Conservation (phyloP, 23 tunicate genomes). For the Oikopleura albicans region DNA sequence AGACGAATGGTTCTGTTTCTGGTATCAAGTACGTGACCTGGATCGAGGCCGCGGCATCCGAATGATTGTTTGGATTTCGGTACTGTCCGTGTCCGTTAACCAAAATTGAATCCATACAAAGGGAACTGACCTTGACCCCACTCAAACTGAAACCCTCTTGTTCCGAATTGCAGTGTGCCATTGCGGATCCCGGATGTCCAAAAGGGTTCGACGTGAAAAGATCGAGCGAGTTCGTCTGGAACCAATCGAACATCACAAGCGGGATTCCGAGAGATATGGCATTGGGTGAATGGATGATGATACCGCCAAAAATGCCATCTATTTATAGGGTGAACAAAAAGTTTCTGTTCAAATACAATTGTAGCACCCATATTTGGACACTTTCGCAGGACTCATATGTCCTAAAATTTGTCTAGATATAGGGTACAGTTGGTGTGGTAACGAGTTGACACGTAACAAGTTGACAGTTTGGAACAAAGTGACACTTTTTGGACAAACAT, state of each 20-base stretch:
- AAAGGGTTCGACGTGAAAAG: background rate
- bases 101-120: background rate
- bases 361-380: too few species aligned
- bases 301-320: slow-evolving; percentile 14
- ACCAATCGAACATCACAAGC: background rate
- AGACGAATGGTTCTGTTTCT: too few species aligned
- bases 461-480: too few species aligned
- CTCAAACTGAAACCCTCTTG: background rate
- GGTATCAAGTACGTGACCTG: background rate
- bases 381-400: too few species aligned
- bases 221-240: background rate
- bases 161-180: background rate
- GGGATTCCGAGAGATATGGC: background rate
- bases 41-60: background rate
- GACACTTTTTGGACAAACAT: too few species aligned
- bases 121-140: background rate
- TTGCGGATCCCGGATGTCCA: background rate
- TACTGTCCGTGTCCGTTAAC: slow-evolving; percentile 6
- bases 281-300: background rate
- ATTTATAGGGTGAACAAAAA: too few species aligned
- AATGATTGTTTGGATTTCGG: background rate
- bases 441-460: too few species aligned
- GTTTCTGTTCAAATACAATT: too few species aligned
- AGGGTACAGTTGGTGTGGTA: too few species aligned
- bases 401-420: too few species aligned